Evolutionary conservation across 2,888 invertebrate genomes (phyloP).

Genomic region (Disparrhopalites patrizii): DNA sequence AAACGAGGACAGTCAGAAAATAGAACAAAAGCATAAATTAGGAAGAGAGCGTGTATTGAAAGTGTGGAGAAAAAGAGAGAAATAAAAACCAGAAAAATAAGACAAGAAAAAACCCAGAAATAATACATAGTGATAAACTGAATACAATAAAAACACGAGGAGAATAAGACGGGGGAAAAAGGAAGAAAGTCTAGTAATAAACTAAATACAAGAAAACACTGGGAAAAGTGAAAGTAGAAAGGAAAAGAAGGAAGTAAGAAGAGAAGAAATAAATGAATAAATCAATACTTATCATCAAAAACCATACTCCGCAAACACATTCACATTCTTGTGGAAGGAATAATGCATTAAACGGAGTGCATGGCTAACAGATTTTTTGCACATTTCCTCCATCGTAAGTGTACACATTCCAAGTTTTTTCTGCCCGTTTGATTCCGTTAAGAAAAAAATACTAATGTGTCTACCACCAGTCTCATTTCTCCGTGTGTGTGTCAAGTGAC

Average conservation of each 20-base stretch:
- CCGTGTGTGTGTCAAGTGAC: neutral
- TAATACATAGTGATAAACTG: too few species aligned
- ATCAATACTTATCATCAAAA: slow-evolving; percentile 44
- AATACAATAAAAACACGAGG: slow-evolving; percentile 2
- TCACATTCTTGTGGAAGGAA: neutral
- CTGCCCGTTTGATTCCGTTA: neutral
- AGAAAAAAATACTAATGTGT: neutral
- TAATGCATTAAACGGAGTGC: slow-evolving; percentile 17
- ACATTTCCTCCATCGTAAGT: neutral
- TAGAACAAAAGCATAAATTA: too few species aligned
- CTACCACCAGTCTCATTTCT: neutral
- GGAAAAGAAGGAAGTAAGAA: slow-evolving; percentile 20
- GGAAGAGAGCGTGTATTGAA: neutral
- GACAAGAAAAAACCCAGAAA: too few species aligned
- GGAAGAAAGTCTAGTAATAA: neutral
- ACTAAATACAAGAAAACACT: neutral
- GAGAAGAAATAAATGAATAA: slow-evolving; percentile 29
- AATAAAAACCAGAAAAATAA: slow-evolving; percentile 7
- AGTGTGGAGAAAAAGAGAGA: slow-evolving; percentile 18
- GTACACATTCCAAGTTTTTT: slow-evolving; percentile 1
- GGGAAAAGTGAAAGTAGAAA: neutral
- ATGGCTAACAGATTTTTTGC: neutral
- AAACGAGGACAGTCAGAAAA: too few species aligned
- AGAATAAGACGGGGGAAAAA: neutral
- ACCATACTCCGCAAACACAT: slow-evolving; percentile 32